phyloP scores from a whole-genome alignment of 2,797 vertebrate species.

The Pygocentrus nattereri region DNA sequence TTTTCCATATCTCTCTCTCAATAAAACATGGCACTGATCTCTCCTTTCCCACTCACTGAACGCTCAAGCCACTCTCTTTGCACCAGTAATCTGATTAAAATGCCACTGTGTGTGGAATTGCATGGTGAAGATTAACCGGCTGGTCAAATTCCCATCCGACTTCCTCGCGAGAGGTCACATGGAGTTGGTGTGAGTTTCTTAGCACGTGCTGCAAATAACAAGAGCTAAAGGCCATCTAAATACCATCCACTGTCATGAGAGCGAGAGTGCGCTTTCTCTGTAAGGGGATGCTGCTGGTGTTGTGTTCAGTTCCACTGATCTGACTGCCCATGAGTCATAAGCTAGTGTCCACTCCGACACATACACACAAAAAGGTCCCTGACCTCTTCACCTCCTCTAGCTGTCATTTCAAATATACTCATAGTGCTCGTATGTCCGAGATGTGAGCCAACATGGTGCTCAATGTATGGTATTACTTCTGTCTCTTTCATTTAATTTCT shows the following conservation, averaged over 20 bases:
- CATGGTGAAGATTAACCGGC: constrained; percentile 28
- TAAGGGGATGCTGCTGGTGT: constrained; percentile 8
- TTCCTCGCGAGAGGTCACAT: neutral
- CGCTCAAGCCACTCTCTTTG: constrained; percentile 13
- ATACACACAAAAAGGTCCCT: constrained; percentile 18
- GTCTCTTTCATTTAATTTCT: neutral
- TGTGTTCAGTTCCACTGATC: constrained; percentile 16
- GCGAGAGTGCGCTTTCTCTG: neutral
- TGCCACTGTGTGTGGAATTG: constrained; percentile 31
- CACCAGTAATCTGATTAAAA: constrained; percentile 46
- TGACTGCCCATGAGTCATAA: constrained; percentile 13
- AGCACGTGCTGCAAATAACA: neutral
- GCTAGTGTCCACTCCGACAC: neutral
- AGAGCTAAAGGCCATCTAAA: neutral
- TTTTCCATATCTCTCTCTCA: neutral
- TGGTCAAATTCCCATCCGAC: constrained; percentile 21
- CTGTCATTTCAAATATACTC: constrained; percentile 21
- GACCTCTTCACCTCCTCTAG: constrained; percentile 29
- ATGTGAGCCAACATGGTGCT: neutral
- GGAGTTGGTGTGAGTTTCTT: constrained; percentile 8
- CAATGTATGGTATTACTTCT: neutral
- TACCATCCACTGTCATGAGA: neutral
- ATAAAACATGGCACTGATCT: neutral
- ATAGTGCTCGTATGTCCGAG: neutral
- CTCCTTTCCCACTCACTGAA: neutral